Evolutionary conservation across 2,888 invertebrate genomes (phyloP), one percentile per base, ranked within the genome.

Genomic region (Piscicola geometra): DNA sequence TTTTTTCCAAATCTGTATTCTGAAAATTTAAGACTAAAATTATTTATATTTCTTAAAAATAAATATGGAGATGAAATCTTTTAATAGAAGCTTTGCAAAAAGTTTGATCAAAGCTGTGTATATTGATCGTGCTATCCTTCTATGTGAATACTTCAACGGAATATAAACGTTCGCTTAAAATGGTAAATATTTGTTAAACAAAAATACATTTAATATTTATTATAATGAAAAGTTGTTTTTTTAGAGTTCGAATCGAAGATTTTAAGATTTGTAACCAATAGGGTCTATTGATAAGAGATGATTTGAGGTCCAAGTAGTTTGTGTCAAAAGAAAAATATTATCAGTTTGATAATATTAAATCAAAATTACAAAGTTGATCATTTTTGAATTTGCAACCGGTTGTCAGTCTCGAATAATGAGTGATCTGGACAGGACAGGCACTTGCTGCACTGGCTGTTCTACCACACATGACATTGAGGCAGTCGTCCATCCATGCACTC

Each of bases 401-500:
- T 56, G 60, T 56, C n/a, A 25, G 5, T 56, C n/a, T 15, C 60
- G 5, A 56, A 56, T 18, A 18, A 56, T 56, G 60, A 21, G 60
- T 18, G 60, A 56, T 56, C 9, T 9, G n/a, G n/a, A 56, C 60
- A 56, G n/a, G 60, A 21, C 3, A n/a, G 5, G 60, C 60, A 56
- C n/a, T 56, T 56, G 25, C n/a, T 56, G 60, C n/a, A 18, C 9
- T 56, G 60, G 60, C 9, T 56, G n/a, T 56, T 18, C 12, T 56
- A 56, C n/a, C 60, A 56, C 60, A 56, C 60, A 56, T 56, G 60
- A 56, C 60, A 18, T 56, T 56, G n/a, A 56, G n/a, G 60, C 60
- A 15, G 25, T 21, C 60, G n/a, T n/a, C n/a, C 60, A 18, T 56
- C 60, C 9, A 56, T 56, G 60, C 15, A 56, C n/a, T 56, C 9